Percentiles rank a stretch among this genome's conserved stretches.
These are phyloP conservation scores for Acleris laterana DNA, from an alignment of 2,888 invertebrate genomes.

Conservation along the genomic window DNA sequence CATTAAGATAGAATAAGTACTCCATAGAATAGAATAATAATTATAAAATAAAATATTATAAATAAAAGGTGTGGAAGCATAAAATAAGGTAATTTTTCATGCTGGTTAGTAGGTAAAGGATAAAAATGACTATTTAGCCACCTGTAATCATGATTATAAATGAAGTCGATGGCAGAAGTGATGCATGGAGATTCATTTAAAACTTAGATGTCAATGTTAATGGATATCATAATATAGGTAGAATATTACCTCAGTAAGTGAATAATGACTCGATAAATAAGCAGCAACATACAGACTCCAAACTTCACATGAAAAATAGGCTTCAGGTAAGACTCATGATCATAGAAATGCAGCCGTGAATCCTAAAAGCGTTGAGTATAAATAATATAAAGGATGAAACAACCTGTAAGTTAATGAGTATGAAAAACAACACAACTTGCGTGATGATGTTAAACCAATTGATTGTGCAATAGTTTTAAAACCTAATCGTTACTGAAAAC, in stretches of 20 bases:
- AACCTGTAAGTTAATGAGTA: slow-evolving; percentile 9
- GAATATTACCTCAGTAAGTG: slow-evolving; percentile 66
- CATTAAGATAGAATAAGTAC: slow-evolving; percentile 8
- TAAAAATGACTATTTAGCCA: too few relatives aligned
- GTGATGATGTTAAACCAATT: slow-evolving; percentile 3
- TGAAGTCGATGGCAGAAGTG: too few relatives aligned
- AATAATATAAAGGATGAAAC: slow-evolving; percentile 36
- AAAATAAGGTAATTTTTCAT: too few relatives aligned
- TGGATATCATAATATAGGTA: neutral
- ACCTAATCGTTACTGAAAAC: slow-evolving; percentile 41
- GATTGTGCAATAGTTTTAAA: slow-evolving; percentile 48
- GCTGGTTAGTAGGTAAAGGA: neutral
- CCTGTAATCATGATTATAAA: too few relatives aligned
- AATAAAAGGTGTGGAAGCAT: neutral
- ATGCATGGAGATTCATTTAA: too few relatives aligned
- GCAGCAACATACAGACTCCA: slow-evolving; percentile 57
- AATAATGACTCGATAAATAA: slow-evolving; percentile 65
- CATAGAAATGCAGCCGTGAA: slow-evolving; percentile 43
- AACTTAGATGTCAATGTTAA: neutral
- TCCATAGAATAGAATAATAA: neutral
- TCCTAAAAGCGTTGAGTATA: slow-evolving; percentile 52
- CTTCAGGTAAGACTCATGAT: slow-evolving; percentile 54
- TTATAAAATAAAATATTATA: slow-evolving; percentile 1
- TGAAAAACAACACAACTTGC: slow-evolving; percentile 10
- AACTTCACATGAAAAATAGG: slow-evolving; percentile 56